These are phyloP conservation scores for Alfaro cultratus DNA, from an alignment of 2,797 vertebrate species.

Conservation along the genomic window DNA sequence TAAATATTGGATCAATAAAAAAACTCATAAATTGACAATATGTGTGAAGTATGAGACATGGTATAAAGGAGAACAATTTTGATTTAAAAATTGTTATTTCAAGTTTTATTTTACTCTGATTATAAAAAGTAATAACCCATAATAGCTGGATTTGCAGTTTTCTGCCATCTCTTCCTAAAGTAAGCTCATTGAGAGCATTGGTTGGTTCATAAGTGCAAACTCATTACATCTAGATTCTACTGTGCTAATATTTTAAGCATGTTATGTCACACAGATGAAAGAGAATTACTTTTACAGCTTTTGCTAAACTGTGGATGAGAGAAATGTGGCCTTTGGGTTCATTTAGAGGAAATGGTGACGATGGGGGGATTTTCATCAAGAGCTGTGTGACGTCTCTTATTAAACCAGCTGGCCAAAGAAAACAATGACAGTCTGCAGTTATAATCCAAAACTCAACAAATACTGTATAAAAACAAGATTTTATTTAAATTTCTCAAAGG, in stretches of 20 bases:
- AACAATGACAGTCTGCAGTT: constrained; percentile 35
- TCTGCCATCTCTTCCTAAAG: constrained; percentile 37
- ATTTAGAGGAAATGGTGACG: constrained; percentile 7
- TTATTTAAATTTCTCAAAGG: constrained; percentile 36
- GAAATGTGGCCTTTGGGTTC: constrained; percentile 34
- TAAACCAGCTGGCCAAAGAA: constrained; percentile 30
- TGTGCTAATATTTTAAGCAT: constrained; percentile 44
- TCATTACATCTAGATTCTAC: constrained; percentile 40
- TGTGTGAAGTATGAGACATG: not conserved
- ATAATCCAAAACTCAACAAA: constrained; percentile 36
- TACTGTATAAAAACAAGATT: constrained; percentile 51
- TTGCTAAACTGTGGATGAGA: constrained; percentile 12
- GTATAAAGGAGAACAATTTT: not conserved
- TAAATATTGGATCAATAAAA: not conserved
- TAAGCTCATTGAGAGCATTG: constrained; percentile 42
- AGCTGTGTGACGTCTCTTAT: constrained; percentile 38
- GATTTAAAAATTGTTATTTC: not conserved
- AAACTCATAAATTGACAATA: not conserved
- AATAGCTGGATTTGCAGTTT: constrained; percentile 13
- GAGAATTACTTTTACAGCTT: constrained; percentile 4
- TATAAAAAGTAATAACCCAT: constrained; percentile 6
- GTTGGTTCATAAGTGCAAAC: constrained; percentile 25
- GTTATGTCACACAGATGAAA: constrained; percentile 49
- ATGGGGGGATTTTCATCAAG: constrained; percentile 8
- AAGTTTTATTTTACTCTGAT: not conserved